A percentile compares a stretch with the other conserved stretches of the same genome.
phyloP scores from a whole-genome alignment of 2,888 invertebrate genomes.

The Melolontha melolontha region DNA sequence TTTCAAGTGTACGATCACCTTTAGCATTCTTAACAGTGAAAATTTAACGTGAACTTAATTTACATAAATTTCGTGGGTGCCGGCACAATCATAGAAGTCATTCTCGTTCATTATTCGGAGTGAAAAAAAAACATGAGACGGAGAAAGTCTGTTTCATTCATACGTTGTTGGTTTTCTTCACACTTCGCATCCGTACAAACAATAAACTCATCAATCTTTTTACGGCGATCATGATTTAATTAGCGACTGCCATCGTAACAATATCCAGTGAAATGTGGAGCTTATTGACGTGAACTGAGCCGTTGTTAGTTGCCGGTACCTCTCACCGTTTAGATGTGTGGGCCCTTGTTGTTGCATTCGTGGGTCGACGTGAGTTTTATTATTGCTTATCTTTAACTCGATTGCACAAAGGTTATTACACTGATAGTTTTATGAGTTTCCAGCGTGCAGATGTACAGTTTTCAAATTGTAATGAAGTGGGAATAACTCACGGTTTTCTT shows the following conservation, averaged over 20 bases:
- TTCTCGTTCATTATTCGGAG: slow-evolving; percentile 1
- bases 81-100: slow-evolving; percentile 7
- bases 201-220: slow-evolving; percentile 36
- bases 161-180: slow-evolving; percentile 2
- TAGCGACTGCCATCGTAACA: slow-evolving; percentile 31
- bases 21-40: not conserved
- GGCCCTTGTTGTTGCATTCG: slow-evolving; percentile 37
- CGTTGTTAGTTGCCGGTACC: slow-evolving; percentile 13
- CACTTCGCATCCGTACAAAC: slow-evolving; percentile 19
- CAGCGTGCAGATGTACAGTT: slow-evolving; percentile 22
- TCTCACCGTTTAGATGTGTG: slow-evolving; percentile 38
- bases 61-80: slow-evolving; percentile 13
- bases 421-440: slow-evolving; percentile 27
- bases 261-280: slow-evolving; percentile 17
- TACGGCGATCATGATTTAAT: slow-evolving; percentile 22
- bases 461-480: slow-evolving; percentile 4
- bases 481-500: slow-evolving; percentile 8
- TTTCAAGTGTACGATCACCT: no score
- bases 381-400: slow-evolving; percentile 46
- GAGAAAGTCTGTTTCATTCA: slow-evolving; percentile 12
- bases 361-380: slow-evolving; percentile 43
- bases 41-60: slow-evolving; percentile 8
- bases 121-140: not conserved
- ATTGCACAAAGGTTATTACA: slow-evolving; percentile 42
- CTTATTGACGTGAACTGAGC: slow-evolving; percentile 5